These are phyloP conservation scores for Venustoraphidia nigricollis DNA, from an alignment of 2,888 invertebrate genomes.

Conservation along the genomic window DNA sequence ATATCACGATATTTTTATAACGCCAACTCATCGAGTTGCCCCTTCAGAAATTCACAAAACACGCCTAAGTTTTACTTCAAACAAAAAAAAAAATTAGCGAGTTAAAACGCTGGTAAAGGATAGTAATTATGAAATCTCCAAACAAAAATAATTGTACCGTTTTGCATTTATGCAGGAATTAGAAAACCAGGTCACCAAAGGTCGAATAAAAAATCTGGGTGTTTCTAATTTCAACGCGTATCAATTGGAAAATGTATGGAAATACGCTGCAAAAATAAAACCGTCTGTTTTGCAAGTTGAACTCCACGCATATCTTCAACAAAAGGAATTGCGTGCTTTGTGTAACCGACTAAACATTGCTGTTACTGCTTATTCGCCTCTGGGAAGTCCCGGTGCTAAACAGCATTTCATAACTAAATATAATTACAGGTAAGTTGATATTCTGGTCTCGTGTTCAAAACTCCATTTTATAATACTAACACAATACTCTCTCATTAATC, in stretches of 20 bases:
- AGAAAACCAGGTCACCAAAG: constrained; percentile 47
- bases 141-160: neutral
- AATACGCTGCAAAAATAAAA: constrained; percentile 38
- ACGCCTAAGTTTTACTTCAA: too few relatives aligned
- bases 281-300: constrained; percentile 64
- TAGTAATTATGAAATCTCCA: neutral
- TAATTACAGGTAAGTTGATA: constrained; percentile 35
- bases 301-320: constrained; percentile 62
- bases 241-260: constrained; percentile 48
- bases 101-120: neutral
- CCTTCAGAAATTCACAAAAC: too few relatives aligned
- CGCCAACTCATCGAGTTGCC: too few relatives aligned
- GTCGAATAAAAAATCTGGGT: constrained; percentile 54
- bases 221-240: constrained; percentile 61
- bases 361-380: constrained; percentile 54
- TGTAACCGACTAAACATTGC: constrained; percentile 46
- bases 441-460: neutral
- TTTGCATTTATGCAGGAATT: constrained; percentile 30
- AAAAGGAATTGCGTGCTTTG: constrained; percentile 41
- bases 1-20: too few relatives aligned
- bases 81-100: too few relatives aligned
- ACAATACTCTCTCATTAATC: too few relatives aligned
- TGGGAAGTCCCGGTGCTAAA: constrained; percentile 57
- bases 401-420: constrained; percentile 44
- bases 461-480: neutral